Evolutionary conservation across 2,797 vertebrate genomes (phyloP).

Genomic region (Fratercula arctica): DNA sequence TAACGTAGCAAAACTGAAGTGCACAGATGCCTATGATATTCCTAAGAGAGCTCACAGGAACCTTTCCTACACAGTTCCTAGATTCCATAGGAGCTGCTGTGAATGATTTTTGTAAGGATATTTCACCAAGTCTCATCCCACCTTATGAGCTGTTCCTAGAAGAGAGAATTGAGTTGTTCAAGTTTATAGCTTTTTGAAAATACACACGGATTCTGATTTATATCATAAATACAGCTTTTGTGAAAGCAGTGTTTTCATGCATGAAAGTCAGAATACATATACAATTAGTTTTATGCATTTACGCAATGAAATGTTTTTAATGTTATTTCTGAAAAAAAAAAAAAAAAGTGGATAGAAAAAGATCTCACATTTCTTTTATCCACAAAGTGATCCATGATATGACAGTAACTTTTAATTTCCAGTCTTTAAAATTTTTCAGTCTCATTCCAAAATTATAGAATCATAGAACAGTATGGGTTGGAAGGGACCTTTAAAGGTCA

Average conservation of each 20-base stretch:
- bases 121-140: not conserved
- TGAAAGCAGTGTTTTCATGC: not conserved
- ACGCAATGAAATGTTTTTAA: not conserved
- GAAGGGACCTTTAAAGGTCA: not conserved
- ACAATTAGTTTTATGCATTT: not conserved
- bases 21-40: not conserved
- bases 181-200: not conserved
- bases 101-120: not conserved
- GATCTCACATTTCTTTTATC: not conserved
- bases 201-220: not conserved
- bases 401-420: not conserved
- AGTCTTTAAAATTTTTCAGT: not conserved
- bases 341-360: not conserved
- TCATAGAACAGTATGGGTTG: not conserved
- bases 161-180: not conserved
- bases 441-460: not conserved
- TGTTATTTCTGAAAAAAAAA: not conserved
- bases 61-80: not conserved
- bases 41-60: fast-evolving
- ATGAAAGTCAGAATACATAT: not conserved
- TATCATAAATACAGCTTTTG: not conserved
- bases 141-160: not conserved
- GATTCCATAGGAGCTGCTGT: not conserved
- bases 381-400: not conserved
- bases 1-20: not conserved